phyloP scores from a whole-genome alignment of 35 echinoderm and acorn worm species.

The Nesometra sesokonis region DNA sequence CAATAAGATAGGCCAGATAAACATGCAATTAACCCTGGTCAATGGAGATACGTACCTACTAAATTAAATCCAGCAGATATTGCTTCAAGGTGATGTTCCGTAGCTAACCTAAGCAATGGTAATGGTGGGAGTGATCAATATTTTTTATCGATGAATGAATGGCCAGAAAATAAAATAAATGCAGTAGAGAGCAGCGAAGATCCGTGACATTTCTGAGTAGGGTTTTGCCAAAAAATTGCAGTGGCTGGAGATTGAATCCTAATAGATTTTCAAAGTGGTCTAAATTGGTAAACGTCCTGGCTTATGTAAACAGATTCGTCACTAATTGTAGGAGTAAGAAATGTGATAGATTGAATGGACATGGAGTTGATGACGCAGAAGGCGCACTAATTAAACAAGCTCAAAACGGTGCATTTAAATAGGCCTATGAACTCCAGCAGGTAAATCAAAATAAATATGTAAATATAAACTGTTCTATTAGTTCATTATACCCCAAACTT shows the following conservation, averaged over 20 bases:
- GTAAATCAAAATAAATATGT: not conserved
- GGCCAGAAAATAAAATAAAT: slow-evolving; percentile 7
- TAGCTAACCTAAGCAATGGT: not conserved
- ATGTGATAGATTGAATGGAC: not conserved
- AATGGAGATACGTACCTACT: too few species aligned
- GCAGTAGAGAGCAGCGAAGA: not conserved
- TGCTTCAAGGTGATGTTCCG: not conserved
- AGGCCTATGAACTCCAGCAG: slow-evolving; percentile 15
- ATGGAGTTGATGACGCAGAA: slow-evolving; percentile 13
- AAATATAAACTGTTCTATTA: not conserved
- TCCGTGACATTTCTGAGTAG: not conserved
- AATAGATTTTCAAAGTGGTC: slow-evolving; percentile 23
- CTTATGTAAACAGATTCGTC: slow-evolving; percentile 16
- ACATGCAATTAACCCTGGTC: too few species aligned
- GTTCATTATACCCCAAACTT: slow-evolving; percentile 10
- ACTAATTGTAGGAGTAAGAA: slow-evolving; percentile 5
- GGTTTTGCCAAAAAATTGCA: too few species aligned
- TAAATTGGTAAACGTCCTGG: slow-evolving; percentile 4
- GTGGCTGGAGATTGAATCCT: slow-evolving; percentile 6
- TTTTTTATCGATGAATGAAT: slow-evolving; percentile 1
- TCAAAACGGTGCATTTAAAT: slow-evolving; percentile 10
- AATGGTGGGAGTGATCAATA: slow-evolving; percentile 21
- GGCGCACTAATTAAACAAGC: slow-evolving; percentile 3
- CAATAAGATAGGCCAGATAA: too few species aligned
- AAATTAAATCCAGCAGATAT: too few species aligned